Evolutionary conservation across 2,113 vertebrate species (phyloP).

Genomic region (Larimichthys crocea): DNA sequence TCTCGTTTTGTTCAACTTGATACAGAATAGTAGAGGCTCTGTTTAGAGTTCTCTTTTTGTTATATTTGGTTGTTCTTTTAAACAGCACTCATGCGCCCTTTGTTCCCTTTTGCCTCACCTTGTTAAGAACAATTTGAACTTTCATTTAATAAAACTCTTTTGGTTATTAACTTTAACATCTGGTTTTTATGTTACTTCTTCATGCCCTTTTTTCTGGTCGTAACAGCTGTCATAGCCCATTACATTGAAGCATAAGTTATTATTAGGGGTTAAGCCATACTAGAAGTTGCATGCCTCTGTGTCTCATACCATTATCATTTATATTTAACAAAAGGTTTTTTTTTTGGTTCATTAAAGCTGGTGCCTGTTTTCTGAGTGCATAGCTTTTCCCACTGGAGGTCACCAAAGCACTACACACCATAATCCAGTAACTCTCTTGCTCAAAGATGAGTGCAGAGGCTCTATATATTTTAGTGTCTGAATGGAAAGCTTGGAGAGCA

Average conservation of each 20-base stretch:
- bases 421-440: slow-evolving; percentile 15
- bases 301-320: neutral
- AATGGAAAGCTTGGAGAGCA: slow-evolving; percentile 5
- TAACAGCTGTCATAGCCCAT: neutral
- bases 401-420: slow-evolving; percentile 69
- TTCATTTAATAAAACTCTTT: no score
- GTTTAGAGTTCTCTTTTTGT: no score
- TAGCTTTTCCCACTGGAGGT: slow-evolving; percentile 79
- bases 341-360: neutral
- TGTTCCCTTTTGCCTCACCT: no score
- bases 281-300: neutral
- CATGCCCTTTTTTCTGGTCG: no score
- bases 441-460: slow-evolving; percentile 18
- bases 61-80: no score
- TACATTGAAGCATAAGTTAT: neutral
- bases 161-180: no score
- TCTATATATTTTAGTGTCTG: slow-evolving; percentile 8
- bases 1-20: no score
- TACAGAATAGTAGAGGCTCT: no score
- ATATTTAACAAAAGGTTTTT: neutral
- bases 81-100: no score
- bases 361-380: slow-evolving; percentile 18
- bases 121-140: no score
- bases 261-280: neutral
- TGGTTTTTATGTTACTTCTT: no score